Evolutionary conservation across 2,888 invertebrate species (phyloP), one percentile per base, ranked within the genome.

Genomic region (Sarcophaga carnaria): DNA sequence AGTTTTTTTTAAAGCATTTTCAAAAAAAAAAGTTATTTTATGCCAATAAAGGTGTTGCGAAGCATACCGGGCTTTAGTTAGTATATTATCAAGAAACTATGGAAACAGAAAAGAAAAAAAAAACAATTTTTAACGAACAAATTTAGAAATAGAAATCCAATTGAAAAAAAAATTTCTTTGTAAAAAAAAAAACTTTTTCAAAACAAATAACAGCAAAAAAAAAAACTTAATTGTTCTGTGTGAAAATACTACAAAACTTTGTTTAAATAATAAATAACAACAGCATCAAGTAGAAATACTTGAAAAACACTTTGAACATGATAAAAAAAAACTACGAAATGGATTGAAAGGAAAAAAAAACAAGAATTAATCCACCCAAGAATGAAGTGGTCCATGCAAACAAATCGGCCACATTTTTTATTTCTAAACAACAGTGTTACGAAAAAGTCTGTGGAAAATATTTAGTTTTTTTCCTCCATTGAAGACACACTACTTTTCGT

Each of bases 221-320:
- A 54, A 62, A 70, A 63, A 63, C 14, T 67, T 69, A 62, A 80
- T 74, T 74, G 49, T 81, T 75, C 59, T 81, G 81, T 81, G 49
- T 37, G 59, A 63, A 71, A 71, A 49, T 20, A 62, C 14, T 11
- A 60, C 54, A 60, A 79, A 37, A 63, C 47, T 45, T 69, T 62
- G 0, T 62, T n/a, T 25, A 78, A 62, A 75, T 14, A 69, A 80
- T 11, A 80, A 54, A 54, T 54, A 54, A 54, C 17, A 54, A 54
- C 17, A 54, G 14, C 54, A 54, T 10, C 14, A 12, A 17, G 14
- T 54, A 17, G 14, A 54, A 54, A 17, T 54, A 54, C 54, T 54
- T 14, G 54, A 17, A 54, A 12, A 54, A 54, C 54, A 54, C 17
- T 54, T 54, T 10, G 3, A 54, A 54, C 1, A 14, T 54, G 54